Conservation (phyloP, 1,140 invertebrate genomes). For the Drosophila nigrodunni region DNA sequence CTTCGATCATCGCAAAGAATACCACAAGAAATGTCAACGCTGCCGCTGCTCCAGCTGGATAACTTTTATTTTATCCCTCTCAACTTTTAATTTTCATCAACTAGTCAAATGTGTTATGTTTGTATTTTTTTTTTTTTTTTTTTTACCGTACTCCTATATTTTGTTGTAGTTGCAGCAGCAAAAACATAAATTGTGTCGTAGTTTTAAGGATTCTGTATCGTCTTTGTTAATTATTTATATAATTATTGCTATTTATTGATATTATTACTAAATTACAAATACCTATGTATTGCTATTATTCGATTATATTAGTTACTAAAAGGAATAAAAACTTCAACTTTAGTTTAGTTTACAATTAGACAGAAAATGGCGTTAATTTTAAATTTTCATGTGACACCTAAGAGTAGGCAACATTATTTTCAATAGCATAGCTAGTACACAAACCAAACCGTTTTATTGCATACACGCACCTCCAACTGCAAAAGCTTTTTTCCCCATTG, state of each 20-base stretch:
- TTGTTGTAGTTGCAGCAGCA: slow-evolving; percentile 24
- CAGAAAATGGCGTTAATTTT: not conserved
- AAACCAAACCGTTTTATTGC: slow-evolving; percentile 3
- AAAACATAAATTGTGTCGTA: slow-evolving; percentile 22
- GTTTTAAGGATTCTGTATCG: slow-evolving; percentile 46
- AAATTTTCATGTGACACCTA: not conserved
- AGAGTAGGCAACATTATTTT: not conserved
- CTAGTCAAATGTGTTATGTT: slow-evolving; percentile 73
- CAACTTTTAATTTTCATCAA: slow-evolving; percentile 58
- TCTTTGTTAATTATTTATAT: slow-evolving; percentile 66
- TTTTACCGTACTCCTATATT: not conserved
- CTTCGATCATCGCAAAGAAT: not conserved
- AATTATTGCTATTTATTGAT: slow-evolving; percentile 53
- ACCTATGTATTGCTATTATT: slow-evolving; percentile 23
- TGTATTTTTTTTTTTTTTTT: slow-evolving; percentile 18
- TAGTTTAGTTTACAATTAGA: slow-evolving; percentile 7
- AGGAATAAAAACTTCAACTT: slow-evolving; percentile 27
- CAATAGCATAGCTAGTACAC: not conserved
- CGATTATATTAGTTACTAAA: slow-evolving; percentile 4
- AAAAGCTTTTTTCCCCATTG: not conserved
- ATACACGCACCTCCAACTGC: slow-evolving; percentile 6
- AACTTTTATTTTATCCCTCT: slow-evolving; percentile 20
- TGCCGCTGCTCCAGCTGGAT: slow-evolving; percentile 6
- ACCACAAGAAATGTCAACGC: not conserved
- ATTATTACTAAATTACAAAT: slow-evolving; percentile 36